phyloP scores from a whole-genome alignment of 2,888 invertebrate species.

The Julus scanicus region DNA sequence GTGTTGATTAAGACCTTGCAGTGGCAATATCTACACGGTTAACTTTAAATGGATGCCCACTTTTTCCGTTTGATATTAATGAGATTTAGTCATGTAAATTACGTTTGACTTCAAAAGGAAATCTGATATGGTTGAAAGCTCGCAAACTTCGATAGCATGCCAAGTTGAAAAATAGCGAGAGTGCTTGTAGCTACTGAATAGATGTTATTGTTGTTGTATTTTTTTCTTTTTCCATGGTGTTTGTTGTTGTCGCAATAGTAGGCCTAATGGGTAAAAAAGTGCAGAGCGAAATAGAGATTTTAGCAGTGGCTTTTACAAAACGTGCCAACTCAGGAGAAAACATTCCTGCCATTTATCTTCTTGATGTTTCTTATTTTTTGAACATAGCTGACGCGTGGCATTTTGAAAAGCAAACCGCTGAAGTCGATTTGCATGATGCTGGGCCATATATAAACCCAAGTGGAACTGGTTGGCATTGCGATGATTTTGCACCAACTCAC shows the following conservation, averaged over 20 bases:
- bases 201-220: background rate
- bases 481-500: background rate
- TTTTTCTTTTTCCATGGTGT: too few relatives aligned
- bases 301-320: constrained; percentile 1
- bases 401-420: constrained; percentile 13
- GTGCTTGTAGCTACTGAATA: background rate
- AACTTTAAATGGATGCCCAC: background rate
- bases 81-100: constrained; percentile 3
- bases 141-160: background rate
- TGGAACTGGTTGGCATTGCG: background rate
- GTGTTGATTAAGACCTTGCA: too few relatives aligned
- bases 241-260: background rate
- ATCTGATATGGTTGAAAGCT: constrained; percentile 20
- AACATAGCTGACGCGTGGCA: constrained; percentile 10
- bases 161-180: constrained; percentile 8
- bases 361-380: constrained; percentile 31
- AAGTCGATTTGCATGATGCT: constrained; percentile 26
- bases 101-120: background rate
- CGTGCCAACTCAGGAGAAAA: constrained; percentile 33
- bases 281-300: constrained; percentile 2
- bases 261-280: constrained; percentile 21
- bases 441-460: background rate
- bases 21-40: too few relatives aligned
- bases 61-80: background rate
- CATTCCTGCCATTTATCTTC: constrained; percentile 33